Evolutionary conservation across 2,888 invertebrate genomes (phyloP).

Genomic region (Endomychus coccineus): DNA sequence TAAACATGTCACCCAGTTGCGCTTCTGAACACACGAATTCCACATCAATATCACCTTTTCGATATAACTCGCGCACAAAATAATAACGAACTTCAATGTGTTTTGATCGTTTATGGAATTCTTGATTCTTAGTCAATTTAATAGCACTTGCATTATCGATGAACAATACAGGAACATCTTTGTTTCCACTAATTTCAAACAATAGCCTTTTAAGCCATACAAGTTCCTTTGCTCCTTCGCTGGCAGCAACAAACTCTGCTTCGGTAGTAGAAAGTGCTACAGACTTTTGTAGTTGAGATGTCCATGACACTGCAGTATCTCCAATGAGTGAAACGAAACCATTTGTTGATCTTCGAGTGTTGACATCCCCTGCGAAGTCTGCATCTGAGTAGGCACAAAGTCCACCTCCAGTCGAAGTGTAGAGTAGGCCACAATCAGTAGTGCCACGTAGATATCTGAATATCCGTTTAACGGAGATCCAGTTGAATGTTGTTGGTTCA

Average conservation of each 20-base stretch:
- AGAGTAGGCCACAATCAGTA: constrained; percentile 8
- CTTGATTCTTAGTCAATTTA: constrained; percentile 23
- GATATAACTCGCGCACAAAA: constrained; percentile 23
- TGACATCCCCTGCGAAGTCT: constrained; percentile 16
- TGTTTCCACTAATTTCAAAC: constrained; percentile 13
- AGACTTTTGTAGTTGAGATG: constrained; percentile 14
- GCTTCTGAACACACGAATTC: constrained; percentile 14
- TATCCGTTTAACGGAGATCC: constrained; percentile 15
- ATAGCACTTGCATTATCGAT: constrained; percentile 22
- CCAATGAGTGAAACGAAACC: constrained; percentile 14
- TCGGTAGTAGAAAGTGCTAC: constrained; percentile 25
- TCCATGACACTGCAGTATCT: constrained; percentile 14
- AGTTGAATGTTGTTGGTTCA: constrained; percentile 13
- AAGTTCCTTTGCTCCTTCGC: constrained; percentile 20
- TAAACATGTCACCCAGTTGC: constrained; percentile 10
- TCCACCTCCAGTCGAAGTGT: constrained; percentile 10
- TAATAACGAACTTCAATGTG: constrained; percentile 20
- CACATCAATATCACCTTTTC: constrained; percentile 21
- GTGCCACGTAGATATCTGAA: constrained; percentile 17
- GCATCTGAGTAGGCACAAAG: constrained; percentile 18
- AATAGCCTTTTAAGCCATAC: constrained; percentile 18
- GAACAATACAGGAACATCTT: constrained; percentile 9
- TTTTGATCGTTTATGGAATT: constrained; percentile 21
- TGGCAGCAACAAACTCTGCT: constrained; percentile 30
- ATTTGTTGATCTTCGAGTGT: constrained; percentile 14